Evolutionary conservation across 1,140 invertebrate species (phyloP).

Genomic region (Danaus melanippus): DNA sequence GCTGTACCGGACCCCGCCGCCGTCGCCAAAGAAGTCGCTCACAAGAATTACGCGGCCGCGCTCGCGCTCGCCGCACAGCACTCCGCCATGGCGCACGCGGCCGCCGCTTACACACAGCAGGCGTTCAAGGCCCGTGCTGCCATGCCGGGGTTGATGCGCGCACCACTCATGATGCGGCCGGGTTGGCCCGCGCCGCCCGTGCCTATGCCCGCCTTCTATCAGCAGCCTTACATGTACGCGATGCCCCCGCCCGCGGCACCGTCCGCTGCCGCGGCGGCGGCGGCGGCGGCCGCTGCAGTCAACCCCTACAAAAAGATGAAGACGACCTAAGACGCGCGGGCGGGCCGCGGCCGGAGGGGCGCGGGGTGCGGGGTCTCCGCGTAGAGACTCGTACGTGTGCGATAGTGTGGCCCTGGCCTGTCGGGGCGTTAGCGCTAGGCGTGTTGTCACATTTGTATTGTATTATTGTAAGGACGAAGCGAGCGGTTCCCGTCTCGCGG

Average conservation of each 20-base stretch:
- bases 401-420: constrained; percentile 59
- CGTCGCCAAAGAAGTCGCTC: constrained; percentile 82
- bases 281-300: constrained; percentile 73
- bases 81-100: constrained; percentile 69
- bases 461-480: constrained; percentile 69
- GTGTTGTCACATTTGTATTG: constrained; percentile 72
- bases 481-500: constrained; percentile 55
- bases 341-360: constrained; percentile 48
- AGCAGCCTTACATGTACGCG: constrained; percentile 74
- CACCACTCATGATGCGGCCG: constrained; percentile 55
- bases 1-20: constrained; percentile 60
- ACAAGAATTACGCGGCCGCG: constrained; percentile 81
- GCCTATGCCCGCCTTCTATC: constrained; percentile 60
- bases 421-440: constrained; percentile 67
- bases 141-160: constrained; percentile 53
- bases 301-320: constrained; percentile 92
- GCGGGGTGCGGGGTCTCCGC: constrained; percentile 64
- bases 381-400: constrained; percentile 66
- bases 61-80: constrained; percentile 57
- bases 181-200: constrained; percentile 57
- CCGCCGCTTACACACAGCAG: constrained; percentile 85
- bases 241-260: constrained; percentile 72
- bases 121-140: constrained; percentile 74
- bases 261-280: constrained; percentile 66
- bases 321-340: constrained; percentile 78